Base-by-base conservation (phyloP, 2,888 invertebrate species). In the Pachliopta kotzebuea region DNA sequence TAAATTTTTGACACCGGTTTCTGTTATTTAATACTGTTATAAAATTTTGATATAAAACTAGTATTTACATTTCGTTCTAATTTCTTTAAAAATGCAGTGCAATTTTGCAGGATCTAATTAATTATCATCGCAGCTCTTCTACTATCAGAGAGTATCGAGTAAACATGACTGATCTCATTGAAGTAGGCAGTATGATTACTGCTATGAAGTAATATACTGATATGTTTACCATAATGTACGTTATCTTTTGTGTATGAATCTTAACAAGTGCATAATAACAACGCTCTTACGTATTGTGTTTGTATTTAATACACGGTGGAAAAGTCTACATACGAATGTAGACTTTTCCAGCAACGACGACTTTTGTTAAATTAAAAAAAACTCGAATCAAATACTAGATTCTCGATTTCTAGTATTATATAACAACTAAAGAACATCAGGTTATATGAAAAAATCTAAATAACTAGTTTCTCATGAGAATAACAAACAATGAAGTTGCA, bases 401-500 rank as follows among this genome's bases (percentile, higher is more conserved):
- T n/a, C 18, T 45, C 4, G 45, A 45, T 45, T 6, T 45, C 18
- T 45, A 18, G 45, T 11, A n/a, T 58, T 63, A 63, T 45, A 42
- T 63, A 63, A 58, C 31, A 58, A 24, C 24, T 31, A 23, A n/a
- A 53, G 45, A 62, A 53, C 49, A 18, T 42, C 21, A 26, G 42
- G 6, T 63, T 55, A 54, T 42, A 31, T 54, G 26, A 52, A 56
- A 62, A 57, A n/a, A 45, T 45, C 7, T 6, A 45, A 54, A 29
- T 17, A 56, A 42, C 50, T 52, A 54, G 24, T 45, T 45, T 66
- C 65, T 26, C 65, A 66, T 62, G 56, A 58, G 60, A 64, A 64
- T 52, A 20, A 21, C 50, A n/a, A 49, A 65, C 65, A 61, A 62
- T 65, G 60, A 57, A 56, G 29, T 45, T 55, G 62, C 62, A 66